Evolutionary conservation across 2,797 vertebrate species (phyloP), one percentile per base, ranked within the genome.

Genomic region (Chromis chromis): DNA sequence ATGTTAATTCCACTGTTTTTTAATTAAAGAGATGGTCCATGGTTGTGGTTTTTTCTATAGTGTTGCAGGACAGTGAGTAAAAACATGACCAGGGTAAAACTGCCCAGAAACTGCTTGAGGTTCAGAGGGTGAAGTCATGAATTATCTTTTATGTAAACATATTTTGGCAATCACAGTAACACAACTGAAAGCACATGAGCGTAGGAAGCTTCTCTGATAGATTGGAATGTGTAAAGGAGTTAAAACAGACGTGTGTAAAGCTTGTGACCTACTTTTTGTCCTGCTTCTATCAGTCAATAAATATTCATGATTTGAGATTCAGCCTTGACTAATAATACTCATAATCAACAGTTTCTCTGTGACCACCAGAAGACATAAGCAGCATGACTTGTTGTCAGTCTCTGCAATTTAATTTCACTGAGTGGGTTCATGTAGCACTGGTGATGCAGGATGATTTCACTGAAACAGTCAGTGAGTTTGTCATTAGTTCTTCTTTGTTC

Each of bases 401-500:
- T 36, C 44, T 17, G 53, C n/a, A 62, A 62, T 55, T 57, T 31
- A 13, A 65, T 74, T 74, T 74, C 25, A 25, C 63, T 28, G 11
- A 19, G 21, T 36, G 19, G 56, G 24, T 53, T 24, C n/a, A 48
- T 68, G 71, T 48, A 74, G 62, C 8, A 0, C 21, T 64, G 50
- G 70, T 65, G 57, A 77, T 42, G 50, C 56, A 53, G 21, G 27
- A 69, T 67, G 60, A 56, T 49, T 54, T 64, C 58, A 46, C 24
- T 27, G 40, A 40, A 70, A 52, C 13, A 67, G 42, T 56, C 46
- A 21, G 8, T 9, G 19, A 21, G 46, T 48, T 21, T n/a, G 6
- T n/a, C 19, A 21, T 21, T 11, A 19, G 19, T n/a, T 21, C n/a
- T 1, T 48, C 31, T 8, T 31, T 31, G 19, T 48, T n/a, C 9